Evolutionary conservation across 2,113 vertebrate genomes (phyloP).

Genomic region (Ammospiza caudacuta): DNA sequence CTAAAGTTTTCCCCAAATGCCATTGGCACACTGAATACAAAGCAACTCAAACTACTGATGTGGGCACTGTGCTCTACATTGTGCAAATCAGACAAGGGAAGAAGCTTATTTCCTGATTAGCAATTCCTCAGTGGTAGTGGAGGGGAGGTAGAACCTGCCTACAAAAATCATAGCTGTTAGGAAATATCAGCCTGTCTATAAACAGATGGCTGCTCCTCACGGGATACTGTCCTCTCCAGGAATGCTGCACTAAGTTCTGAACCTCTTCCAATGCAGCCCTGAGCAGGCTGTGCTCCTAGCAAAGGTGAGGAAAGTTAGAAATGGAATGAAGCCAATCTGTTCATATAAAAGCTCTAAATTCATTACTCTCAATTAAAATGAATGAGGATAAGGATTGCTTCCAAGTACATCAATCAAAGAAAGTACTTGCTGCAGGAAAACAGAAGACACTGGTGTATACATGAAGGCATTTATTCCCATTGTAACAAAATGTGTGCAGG

Average conservation of each 20-base stretch:
- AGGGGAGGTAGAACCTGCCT: background rate
- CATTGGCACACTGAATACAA: background rate
- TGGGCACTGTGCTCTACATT: background rate
- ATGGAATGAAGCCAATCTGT: constrained; percentile 56
- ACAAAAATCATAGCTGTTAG: constrained; percentile 13
- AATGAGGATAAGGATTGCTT: constrained; percentile 62
- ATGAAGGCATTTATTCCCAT: constrained; percentile 22
- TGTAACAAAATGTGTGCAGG: constrained; percentile 7
- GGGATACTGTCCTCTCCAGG: constrained; percentile 36
- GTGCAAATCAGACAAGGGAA: background rate
- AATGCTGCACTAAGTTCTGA: background rate
- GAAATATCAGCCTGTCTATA: constrained; percentile 37
- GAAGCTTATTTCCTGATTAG: constrained; percentile 5
- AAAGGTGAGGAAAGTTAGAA: constrained; percentile 65
- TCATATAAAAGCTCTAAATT: constrained; percentile 62
- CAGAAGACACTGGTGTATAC: constrained; percentile 46
- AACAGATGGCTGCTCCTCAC: constrained; percentile 54
- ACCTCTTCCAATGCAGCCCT: constrained; percentile 27
- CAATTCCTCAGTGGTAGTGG: background rate
- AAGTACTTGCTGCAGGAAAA: constrained; percentile 68
- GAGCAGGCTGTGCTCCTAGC: constrained; percentile 56
- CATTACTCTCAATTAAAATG: constrained; percentile 73
- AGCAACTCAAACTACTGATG: background rate
- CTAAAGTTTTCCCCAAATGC: background rate
- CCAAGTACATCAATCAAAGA: constrained; percentile 70